Percentiles rank a stretch among this genome's conserved stretches.
These are phyloP conservation scores for Ostrea edulis DNA, from an alignment of 1,140 invertebrate species.

Conservation along the genomic window DNA sequence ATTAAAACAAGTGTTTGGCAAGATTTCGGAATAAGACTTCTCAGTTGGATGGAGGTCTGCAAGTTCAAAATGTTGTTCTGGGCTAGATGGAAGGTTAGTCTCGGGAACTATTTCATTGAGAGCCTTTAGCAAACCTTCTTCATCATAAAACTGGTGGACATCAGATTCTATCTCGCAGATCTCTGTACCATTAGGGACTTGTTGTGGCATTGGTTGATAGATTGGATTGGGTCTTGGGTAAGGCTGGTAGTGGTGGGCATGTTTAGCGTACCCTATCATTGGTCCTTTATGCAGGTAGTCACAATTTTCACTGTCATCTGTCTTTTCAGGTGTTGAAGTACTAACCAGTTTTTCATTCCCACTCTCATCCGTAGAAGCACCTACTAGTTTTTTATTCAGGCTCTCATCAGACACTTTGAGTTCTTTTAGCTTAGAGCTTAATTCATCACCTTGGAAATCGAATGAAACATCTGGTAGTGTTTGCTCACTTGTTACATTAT, in stretches of 20 bases:
- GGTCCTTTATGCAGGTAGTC: neutral
- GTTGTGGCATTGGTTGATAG: neutral
- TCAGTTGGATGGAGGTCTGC: neutral
- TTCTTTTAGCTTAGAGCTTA: neutral
- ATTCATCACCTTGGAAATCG: neutral
- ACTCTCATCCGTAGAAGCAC: neutral
- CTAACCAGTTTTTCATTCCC: neutral
- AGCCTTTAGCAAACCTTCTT: slow-evolving; percentile 8
- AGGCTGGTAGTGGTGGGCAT: neutral
- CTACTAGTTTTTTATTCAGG: neutral
- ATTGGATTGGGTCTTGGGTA: neutral
- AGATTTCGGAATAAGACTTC: neutral
- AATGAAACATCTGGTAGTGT: slow-evolving; percentile 7
- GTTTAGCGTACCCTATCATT: neutral
- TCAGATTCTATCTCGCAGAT: neutral
- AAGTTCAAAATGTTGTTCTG: neutral
- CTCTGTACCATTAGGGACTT: neutral
- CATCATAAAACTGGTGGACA: neutral
- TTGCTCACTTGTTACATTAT: neutral
- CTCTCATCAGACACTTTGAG: neutral
- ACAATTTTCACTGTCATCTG: neutral
- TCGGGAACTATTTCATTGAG: neutral
- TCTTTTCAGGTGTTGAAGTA: neutral
- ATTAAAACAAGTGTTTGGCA: neutral
- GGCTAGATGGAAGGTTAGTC: neutral